Conservation (phyloP, 1,140 invertebrate genomes). For the Portunus trituberculatus region DNA sequence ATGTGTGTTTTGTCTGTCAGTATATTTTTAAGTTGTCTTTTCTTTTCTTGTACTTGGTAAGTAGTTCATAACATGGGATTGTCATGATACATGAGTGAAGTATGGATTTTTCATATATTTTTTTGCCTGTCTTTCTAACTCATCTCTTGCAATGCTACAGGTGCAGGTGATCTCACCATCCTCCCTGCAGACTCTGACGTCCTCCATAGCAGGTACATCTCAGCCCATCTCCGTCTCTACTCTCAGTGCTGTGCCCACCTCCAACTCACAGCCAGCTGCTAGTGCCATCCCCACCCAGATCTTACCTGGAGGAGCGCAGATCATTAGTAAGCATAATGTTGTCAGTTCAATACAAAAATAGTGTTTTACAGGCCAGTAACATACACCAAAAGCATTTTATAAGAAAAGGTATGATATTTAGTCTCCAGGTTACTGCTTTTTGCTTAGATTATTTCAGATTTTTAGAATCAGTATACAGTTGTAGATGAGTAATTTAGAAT, state of each 20-base stretch:
- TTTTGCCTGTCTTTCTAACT: too few species aligned
- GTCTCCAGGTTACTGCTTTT: too few species aligned
- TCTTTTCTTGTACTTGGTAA: not conserved
- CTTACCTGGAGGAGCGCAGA: constrained; percentile 79
- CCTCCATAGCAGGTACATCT: constrained; percentile 70
- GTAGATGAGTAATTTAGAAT: too few species aligned
- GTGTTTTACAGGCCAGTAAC: too few species aligned
- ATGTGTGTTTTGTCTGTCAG: not conserved
- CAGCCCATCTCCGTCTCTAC: constrained; percentile 68
- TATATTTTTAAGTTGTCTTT: not conserved
- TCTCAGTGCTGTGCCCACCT: constrained; percentile 65
- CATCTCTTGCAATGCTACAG: constrained; percentile 48
- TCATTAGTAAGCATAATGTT: constrained; percentile 79
- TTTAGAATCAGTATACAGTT: too few species aligned
- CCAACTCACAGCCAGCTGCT: constrained; percentile 57
- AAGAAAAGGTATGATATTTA: too few species aligned
- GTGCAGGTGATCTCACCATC: constrained; percentile 78
- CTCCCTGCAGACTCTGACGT: constrained; percentile 67
- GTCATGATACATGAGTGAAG: too few species aligned
- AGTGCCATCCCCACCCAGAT: constrained; percentile 76
- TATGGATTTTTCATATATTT: not conserved
- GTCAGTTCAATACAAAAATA: not conserved
- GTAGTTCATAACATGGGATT: too few species aligned
- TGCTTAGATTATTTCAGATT: too few species aligned
- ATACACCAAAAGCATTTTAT: too few species aligned